Evolutionary conservation across 2,888 invertebrate species (phyloP).

Genomic region (Mellilla xanthometata): DNA sequence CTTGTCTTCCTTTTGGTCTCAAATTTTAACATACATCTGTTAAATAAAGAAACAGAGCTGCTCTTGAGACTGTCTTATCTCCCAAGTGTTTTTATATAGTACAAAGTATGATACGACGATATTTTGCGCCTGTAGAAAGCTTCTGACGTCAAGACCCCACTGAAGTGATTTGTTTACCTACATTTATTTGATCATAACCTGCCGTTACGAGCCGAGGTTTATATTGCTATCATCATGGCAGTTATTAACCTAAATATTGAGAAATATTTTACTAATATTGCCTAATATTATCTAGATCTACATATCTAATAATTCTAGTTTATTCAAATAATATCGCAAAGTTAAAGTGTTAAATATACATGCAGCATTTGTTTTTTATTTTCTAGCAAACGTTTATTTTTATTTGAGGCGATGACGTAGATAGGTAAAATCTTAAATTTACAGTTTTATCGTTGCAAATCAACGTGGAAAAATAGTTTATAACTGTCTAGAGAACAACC

Average conservation of each 20-base stretch:
- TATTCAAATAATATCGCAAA: background rate
- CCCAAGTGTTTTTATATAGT: no score
- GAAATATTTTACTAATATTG: constrained; percentile 5
- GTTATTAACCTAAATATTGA: constrained; percentile 18
- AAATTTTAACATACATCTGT: constrained; percentile 2
- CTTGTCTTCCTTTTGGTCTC: no score
- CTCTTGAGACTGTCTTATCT: background rate
- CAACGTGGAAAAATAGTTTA: no score
- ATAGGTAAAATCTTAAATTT: no score
- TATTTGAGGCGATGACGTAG: no score
- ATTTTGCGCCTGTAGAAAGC: background rate
- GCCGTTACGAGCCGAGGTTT: constrained; percentile 7
- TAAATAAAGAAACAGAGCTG: constrained; percentile 1
- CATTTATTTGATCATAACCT: constrained; percentile 22
- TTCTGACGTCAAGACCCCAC: constrained; percentile 20
- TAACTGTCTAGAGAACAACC: no score
- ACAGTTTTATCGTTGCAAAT: no score
- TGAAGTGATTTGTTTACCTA: constrained; percentile 20
- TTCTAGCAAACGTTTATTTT: no score
- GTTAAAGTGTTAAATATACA: no score
- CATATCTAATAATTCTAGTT: background rate
- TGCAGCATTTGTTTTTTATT: no score
- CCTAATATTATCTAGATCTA: background rate
- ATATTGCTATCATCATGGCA: constrained; percentile 9
- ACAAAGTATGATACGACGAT: no score